Evolutionary conservation across 2,797 vertebrate species (phyloP).

Genomic region (Valencia hispanica): DNA sequence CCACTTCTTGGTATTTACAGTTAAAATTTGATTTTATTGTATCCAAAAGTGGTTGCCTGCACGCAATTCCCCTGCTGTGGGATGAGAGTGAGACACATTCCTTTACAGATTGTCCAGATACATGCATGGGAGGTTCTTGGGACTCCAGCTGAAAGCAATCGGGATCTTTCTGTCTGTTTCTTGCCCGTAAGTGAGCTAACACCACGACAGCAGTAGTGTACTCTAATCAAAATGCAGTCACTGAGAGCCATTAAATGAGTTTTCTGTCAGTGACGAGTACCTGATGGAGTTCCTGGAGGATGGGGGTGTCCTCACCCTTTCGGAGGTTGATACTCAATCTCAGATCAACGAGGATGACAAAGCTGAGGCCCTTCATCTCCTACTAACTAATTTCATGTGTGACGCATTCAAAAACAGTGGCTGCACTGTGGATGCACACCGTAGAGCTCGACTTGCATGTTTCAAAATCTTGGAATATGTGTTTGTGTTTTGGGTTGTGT

Average conservation of each 20-base stretch:
- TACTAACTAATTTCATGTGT: slow-evolving; percentile 63
- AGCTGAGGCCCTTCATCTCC: slow-evolving; percentile 80
- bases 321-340: slow-evolving; percentile 84
- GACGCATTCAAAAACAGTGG: background rate
- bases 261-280: slow-evolving; percentile 80
- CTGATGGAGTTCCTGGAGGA: slow-evolving; percentile 87
- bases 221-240: background rate
- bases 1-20: too few relatives aligned
- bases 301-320: slow-evolving; percentile 82
- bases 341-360: slow-evolving; percentile 81
- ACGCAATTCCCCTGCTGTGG: too few relatives aligned
- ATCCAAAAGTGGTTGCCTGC: too few relatives aligned
- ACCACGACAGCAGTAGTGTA: too few relatives aligned
- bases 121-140: slow-evolving; percentile 79
- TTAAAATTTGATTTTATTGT: too few relatives aligned
- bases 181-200: slow-evolving; percentile 79
- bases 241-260: background rate
- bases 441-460: too few relatives aligned
- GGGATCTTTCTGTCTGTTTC: slow-evolving; percentile 86
- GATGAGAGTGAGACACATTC: slow-evolving; percentile 24
- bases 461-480: too few relatives aligned
- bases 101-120: slow-evolving; percentile 83
- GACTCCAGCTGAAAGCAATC: slow-evolving; percentile 83
- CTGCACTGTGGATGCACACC: background rate
- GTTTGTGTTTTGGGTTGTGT: too few relatives aligned